phyloP scores from a whole-genome alignment of 2,888 invertebrate genomes.

The Nymphalis urticae region DNA sequence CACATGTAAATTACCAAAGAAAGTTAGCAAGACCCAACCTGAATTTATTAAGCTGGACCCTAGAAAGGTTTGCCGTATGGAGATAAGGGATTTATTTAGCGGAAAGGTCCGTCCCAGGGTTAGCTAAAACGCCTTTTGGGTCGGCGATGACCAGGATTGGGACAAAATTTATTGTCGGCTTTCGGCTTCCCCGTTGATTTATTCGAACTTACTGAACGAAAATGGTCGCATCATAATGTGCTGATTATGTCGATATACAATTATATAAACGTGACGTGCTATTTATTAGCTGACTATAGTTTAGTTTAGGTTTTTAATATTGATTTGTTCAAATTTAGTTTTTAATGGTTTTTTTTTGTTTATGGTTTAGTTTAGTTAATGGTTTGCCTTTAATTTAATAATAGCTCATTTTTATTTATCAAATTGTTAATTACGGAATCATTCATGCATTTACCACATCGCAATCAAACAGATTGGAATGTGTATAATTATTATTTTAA shows the following conservation, averaged over 20 bases:
- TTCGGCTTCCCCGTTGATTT: conserved; percentile 76
- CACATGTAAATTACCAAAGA: conserved; percentile 58
- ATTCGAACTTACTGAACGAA: conserved; percentile 68
- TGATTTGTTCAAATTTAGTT: too few species aligned
- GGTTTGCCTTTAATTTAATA: too few species aligned
- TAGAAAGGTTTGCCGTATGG: conserved; percentile 82
- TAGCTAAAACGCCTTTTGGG: conserved; percentile 75
- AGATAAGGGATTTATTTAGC: conserved; percentile 83
- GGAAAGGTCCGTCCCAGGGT: conserved; percentile 81
- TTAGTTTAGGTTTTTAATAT: too few species aligned
- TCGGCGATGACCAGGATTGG: conserved; percentile 79
- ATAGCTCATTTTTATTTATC: too few species aligned
- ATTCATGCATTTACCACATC: too few species aligned
- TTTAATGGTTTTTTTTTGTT: too few species aligned
- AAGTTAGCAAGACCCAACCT: conserved; percentile 78
- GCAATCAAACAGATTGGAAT: too few species aligned
- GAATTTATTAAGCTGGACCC: conserved; percentile 82
- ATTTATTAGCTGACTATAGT: not conserved
- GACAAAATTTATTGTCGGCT: conserved; percentile 77
- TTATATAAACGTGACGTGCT: not conserved
- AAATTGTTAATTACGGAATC: too few species aligned
- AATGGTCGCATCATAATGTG: conserved; percentile 67
- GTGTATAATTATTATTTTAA: too few species aligned
- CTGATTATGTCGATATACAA: conserved; percentile 34
- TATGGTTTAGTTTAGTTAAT: too few species aligned